phyloP scores from a whole-genome alignment of 2,797 vertebrate genomes.

The Dendrocincla tyrannina region DNA sequence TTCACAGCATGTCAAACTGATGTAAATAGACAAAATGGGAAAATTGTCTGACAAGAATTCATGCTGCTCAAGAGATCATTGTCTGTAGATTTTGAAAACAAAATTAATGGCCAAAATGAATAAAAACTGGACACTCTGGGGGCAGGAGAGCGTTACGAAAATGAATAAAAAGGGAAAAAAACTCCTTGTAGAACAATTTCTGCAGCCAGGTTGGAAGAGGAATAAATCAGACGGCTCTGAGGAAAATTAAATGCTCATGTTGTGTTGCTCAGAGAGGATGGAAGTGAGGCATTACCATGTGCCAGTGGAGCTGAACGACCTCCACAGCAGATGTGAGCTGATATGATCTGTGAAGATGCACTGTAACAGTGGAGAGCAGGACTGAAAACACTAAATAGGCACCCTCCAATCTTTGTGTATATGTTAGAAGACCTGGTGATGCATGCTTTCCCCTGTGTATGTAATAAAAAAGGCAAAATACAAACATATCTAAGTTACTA shows the following conservation, averaged over 20 bases:
- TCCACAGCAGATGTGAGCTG: not conserved
- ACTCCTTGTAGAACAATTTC: not conserved
- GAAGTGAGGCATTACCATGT: not conserved
- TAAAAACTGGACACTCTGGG: not conserved
- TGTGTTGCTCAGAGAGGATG: not conserved
- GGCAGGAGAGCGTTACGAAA: rapidly evolving
- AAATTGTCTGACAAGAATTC: not conserved
- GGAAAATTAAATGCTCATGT: not conserved
- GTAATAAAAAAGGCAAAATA: not conserved
- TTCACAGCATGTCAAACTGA: not conserved
- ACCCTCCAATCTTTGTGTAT: not conserved
- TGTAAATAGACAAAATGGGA: not conserved
- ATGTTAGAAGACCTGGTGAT: not conserved
- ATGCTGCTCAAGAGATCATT: not conserved
- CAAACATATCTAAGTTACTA: not conserved
- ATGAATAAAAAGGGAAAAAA: not conserved
- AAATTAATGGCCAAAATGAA: not conserved
- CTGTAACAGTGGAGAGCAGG: not conserved
- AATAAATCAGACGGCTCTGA: not conserved
- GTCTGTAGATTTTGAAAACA: not conserved
- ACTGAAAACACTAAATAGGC: not conserved
- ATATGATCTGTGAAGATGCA: not conserved
- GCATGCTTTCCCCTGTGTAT: not conserved
- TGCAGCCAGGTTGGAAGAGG: not conserved
- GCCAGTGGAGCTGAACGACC: not conserved